Evolutionary conservation across 2,797 vertebrate species (phyloP).

Genomic region (Rhadinocentrus ornatus): DNA sequence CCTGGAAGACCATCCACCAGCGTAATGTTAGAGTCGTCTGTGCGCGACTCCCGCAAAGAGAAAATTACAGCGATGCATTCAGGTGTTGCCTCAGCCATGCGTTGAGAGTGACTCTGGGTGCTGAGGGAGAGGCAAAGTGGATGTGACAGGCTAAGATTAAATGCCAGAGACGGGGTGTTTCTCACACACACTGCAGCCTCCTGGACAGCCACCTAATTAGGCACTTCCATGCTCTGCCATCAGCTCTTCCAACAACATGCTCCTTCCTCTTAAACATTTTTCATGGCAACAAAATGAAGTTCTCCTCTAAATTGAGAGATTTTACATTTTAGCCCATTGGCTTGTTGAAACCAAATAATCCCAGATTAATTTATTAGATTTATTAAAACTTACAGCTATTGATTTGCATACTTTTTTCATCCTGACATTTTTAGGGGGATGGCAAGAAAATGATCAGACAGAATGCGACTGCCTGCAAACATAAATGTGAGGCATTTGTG

Average conservation of each 20-base stretch:
- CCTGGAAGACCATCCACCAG: slow-evolving; percentile 42
- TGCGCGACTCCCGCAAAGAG: slow-evolving; percentile 59
- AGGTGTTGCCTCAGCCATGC: slow-evolving; percentile 74
- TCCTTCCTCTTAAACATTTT: slow-evolving; percentile 69
- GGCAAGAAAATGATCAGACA: slow-evolving; percentile 32
- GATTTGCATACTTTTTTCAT: slow-evolving; percentile 3
- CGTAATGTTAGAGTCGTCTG: slow-evolving; percentile 69
- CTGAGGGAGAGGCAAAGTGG: slow-evolving; percentile 78
- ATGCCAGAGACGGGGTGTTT: slow-evolving; percentile 80
- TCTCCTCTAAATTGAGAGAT: slow-evolving; percentile 32
- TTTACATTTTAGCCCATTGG: slow-evolving; percentile 41
- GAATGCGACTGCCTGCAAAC: slow-evolving; percentile 18
- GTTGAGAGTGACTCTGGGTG: slow-evolving; percentile 68
- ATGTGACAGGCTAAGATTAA: slow-evolving; percentile 85
- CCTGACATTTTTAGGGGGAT: background rate
- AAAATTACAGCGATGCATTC: slow-evolving; percentile 78
- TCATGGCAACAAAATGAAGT: slow-evolving; percentile 52
- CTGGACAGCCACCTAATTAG: slow-evolving; percentile 85
- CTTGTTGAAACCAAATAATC: slow-evolving; percentile 35
- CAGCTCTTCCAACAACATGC: slow-evolving; percentile 69
- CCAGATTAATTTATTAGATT: slow-evolving; percentile 37
- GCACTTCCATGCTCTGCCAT: slow-evolving; percentile 79
- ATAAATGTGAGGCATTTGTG: slow-evolving; percentile 32
- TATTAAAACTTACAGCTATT: slow-evolving; percentile 1
- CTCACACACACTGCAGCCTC: slow-evolving; percentile 80